Evolutionary conservation across 2,888 invertebrate species (phyloP).

Genomic region (Zygothrica quintamaculata): DNA sequence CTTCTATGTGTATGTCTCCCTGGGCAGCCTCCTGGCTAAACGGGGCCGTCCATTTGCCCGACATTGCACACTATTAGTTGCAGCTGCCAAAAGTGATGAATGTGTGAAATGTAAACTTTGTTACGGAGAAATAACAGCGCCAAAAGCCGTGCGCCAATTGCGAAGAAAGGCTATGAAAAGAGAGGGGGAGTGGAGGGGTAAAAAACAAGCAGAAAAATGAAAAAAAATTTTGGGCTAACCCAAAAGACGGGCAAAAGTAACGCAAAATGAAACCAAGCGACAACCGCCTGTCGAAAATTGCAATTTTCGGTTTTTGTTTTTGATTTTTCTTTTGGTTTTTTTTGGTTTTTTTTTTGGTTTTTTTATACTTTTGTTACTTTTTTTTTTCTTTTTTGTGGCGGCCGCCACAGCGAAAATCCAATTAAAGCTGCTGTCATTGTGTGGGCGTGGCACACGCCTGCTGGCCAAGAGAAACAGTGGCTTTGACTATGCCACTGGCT

Average conservation of each 20-base stretch:
- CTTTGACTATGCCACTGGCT: neutral
- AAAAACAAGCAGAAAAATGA: conserved; percentile 25
- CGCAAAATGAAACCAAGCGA: conserved; percentile 65
- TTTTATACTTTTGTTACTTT: conserved; percentile 15
- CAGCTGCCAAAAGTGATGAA: conserved; percentile 80
- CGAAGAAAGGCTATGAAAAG: conserved; percentile 50
- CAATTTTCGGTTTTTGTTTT: conserved; percentile 56
- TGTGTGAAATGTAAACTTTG: conserved; percentile 81
- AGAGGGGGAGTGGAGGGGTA: conserved; percentile 2
- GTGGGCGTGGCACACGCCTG: conserved; percentile 58
- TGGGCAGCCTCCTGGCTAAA: conserved; percentile 53
- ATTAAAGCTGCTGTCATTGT: conserved; percentile 78
- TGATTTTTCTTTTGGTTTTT: conserved; percentile 24
- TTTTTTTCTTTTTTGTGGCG: conserved; percentile 50
- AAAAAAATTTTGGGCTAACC: conserved; percentile 52
- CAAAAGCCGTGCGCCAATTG: conserved; percentile 69
- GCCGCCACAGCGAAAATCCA: conserved; percentile 74
- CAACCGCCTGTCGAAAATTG: conserved; percentile 80
- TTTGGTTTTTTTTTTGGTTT: conserved; percentile 18
- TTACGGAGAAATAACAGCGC: conserved; percentile 77
- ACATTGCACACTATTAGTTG: conserved; percentile 80
- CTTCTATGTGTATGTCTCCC: no score
- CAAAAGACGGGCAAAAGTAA: conserved; percentile 58
- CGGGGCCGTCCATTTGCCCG: conserved; percentile 69
- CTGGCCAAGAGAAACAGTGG: neutral